Conservation (phyloP, 1,140 invertebrate genomes). For the Zophobas atratus region DNA sequence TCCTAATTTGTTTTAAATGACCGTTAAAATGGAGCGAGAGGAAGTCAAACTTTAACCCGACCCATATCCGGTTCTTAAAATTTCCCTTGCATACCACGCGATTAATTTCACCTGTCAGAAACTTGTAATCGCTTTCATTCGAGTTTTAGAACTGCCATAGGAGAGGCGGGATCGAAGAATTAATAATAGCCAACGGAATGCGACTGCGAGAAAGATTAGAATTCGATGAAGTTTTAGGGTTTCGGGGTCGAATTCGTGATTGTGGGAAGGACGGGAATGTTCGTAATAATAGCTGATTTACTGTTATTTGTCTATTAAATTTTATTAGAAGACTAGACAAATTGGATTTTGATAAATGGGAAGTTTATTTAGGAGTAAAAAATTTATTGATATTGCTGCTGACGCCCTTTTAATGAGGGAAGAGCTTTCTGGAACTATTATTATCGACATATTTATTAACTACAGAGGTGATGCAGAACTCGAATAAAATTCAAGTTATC, state of each 20-base stretch:
- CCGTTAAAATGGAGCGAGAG: constrained; percentile 19
- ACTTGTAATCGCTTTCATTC: constrained; percentile 30
- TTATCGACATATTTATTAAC: too few relatives aligned
- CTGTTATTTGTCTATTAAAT: neutral
- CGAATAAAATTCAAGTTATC: too few relatives aligned
- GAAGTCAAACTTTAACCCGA: constrained; percentile 30
- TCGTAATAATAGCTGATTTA: neutral
- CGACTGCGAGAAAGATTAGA: neutral
- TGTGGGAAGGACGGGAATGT: neutral
- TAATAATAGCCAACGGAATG: constrained; percentile 16
- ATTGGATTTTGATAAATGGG: too few relatives aligned
- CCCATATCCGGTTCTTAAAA: constrained; percentile 30
- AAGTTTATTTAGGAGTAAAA: too few relatives aligned
- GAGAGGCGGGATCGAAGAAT: constrained; percentile 1
- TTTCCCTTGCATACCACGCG: constrained; percentile 20
- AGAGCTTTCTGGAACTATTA: too few relatives aligned
- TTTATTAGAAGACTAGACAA: neutral
- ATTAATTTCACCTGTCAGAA: constrained; percentile 48
- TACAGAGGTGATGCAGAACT: too few relatives aligned
- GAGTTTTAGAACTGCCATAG: constrained; percentile 9
- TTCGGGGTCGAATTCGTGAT: neutral
- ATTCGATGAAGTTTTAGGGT: neutral
- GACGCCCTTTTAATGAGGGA: too few relatives aligned
- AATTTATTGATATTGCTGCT: too few relatives aligned
- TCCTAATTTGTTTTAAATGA: constrained; percentile 26